Percentiles rank a stretch among this genome's conserved stretches.
These are phyloP conservation scores for Cairina moschata DNA, from an alignment of 2,113 vertebrate species.

Conservation along the genomic window DNA sequence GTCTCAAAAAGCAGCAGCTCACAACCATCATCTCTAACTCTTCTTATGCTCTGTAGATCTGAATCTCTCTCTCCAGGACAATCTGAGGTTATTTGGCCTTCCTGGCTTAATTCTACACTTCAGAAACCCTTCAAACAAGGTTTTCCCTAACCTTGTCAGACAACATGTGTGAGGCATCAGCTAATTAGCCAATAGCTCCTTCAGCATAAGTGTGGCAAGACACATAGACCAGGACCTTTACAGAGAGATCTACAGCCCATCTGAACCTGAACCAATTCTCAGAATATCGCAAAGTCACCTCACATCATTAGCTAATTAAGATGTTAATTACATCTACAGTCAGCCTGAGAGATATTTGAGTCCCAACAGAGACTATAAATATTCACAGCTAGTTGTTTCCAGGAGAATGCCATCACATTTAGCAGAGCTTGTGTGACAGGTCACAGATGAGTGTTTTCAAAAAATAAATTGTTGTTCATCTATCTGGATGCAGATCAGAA, in stretches of 20 bases:
- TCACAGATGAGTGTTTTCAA: background rate
- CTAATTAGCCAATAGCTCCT: conserved; percentile 12
- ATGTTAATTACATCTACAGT: background rate
- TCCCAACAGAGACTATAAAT: background rate
- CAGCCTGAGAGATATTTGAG: background rate
- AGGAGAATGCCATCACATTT: background rate
- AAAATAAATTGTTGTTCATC: background rate
- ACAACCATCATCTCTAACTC: background rate
- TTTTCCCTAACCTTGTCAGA: background rate
- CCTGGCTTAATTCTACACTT: background rate
- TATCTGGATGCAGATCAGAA: background rate
- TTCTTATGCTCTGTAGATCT: background rate
- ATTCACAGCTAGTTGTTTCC: conserved; percentile 8
- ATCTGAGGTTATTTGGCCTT: background rate
- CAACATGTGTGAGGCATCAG: background rate
- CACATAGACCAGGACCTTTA: background rate
- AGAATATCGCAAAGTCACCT: conserved; percentile 1
- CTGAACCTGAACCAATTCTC: background rate
- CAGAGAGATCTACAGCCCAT: background rate
- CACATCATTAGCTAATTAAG: background rate
- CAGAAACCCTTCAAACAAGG: background rate
- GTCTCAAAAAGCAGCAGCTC: background rate
- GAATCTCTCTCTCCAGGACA: background rate
- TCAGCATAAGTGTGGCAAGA: background rate
- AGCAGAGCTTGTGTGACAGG: background rate